Base-by-base conservation (phyloP, 2,888 invertebrate genomes). In the Celastrina argiolus region DNA sequence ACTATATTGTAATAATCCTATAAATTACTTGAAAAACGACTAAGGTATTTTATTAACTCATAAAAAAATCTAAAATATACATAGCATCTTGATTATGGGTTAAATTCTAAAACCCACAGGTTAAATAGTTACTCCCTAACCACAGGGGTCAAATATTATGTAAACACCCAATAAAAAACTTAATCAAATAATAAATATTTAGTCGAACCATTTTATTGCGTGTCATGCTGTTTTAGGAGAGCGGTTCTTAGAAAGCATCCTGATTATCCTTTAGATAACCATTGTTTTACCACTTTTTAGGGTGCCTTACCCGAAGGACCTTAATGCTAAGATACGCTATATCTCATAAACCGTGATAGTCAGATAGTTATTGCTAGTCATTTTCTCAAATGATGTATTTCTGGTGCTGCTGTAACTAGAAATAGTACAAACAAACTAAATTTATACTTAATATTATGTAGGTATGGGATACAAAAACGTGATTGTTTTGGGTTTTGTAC, bases 131-230 rank as follows among this genome's bases (percentile, higher is more conserved):
- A 51, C 22, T 22, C 4, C 22, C 0, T 22, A 51, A 22, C 51
- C 51, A 26, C 58, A 18, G 58, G 58, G 58, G 58, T 58, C 16
- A 58, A 14, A 31, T 58, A 31, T 31, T 58, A 58, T 58, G 58
- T 58, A 58, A 58, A 31, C 58, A 58, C 58, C 31, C 31, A 58
- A 58, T 58, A 58, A 58, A 58, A 58, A 31, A 58, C 3, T n/a
- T 31, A 58, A 58, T 31, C 31, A 31, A 58, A 31, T 58, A 58
- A 58, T 31, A 58, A 58, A 58, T 58, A 16, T 58, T 28, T n/a
- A 56, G 31, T 22, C 22, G 12, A 58, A 58, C 31, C 22, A 31
- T 58, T 31, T 58, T 58, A 31, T 28, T 31, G 28, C 58, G 31
- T 18, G 10, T 58, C 58, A 58, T 6, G 58, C 58, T 58, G 58